Percentiles rank a stretch among this genome's conserved stretches.
Evolutionary conservation across 2,113 vertebrate genomes (phyloP).

Genomic region (Odobenus rosmarus): DNA sequence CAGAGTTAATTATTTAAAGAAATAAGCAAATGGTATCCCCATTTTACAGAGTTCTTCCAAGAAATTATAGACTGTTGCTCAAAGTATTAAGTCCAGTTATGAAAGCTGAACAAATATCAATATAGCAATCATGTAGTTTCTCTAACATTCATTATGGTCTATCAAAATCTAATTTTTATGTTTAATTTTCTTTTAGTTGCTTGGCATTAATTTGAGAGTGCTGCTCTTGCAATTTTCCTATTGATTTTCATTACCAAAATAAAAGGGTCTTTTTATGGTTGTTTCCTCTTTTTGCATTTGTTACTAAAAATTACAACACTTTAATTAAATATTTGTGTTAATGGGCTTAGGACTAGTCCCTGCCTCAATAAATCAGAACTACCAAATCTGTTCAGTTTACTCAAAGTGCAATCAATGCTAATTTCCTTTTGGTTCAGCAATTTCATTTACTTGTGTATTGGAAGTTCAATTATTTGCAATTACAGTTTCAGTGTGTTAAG

Average conservation of each 20-base stretch:
- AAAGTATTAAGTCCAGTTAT: background rate
- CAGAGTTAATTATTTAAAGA: background rate
- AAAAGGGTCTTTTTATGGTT: slow-evolving; percentile 61
- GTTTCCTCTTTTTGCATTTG: slow-evolving; percentile 69
- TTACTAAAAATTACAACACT: slow-evolving; percentile 68
- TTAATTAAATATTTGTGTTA: slow-evolving; percentile 84
- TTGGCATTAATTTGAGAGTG: slow-evolving; percentile 45
- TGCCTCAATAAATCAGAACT: slow-evolving; percentile 81
- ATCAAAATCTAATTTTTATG: background rate
- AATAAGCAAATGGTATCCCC: background rate
- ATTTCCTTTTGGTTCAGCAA: slow-evolving; percentile 82
- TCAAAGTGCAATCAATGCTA: slow-evolving; percentile 81
- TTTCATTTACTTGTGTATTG: slow-evolving; percentile 81
- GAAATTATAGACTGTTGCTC: background rate
- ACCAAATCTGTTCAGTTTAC: slow-evolving; percentile 78
- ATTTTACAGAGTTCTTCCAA: background rate
- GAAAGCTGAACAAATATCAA: background rate
- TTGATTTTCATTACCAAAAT: slow-evolving; percentile 77
- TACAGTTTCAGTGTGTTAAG: slow-evolving; percentile 77
- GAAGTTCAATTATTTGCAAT: slow-evolving; percentile 81
- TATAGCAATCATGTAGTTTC: background rate
- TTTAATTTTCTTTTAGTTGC: slow-evolving; percentile 30
- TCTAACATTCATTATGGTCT: background rate
- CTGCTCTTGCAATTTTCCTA: slow-evolving; percentile 71
- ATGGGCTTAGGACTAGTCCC: slow-evolving; percentile 73